Percentiles rank a stretch among this genome's conserved stretches.
These are phyloP conservation scores for Thelaira solivaga DNA, from an alignment of 2,888 invertebrate genomes.

Conservation along the genomic window DNA sequence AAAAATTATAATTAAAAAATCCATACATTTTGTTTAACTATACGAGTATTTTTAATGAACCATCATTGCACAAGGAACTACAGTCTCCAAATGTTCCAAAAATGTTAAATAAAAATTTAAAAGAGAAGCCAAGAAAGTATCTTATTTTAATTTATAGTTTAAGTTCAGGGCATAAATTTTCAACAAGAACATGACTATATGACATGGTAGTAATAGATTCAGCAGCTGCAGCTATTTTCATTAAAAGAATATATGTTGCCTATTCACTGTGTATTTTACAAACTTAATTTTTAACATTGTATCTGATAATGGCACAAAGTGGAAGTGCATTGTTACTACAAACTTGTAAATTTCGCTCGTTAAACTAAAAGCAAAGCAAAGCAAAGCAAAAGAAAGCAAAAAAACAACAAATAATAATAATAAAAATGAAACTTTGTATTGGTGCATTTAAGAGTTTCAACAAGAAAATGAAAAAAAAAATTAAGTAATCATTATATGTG, in stretches of 20 bases:
- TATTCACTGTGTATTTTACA: not conserved
- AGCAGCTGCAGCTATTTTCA: not conserved
- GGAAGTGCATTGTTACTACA: not conserved
- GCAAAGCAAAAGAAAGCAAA: not conserved
- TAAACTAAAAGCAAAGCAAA: constrained; percentile 5
- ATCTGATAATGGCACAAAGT: not conserved
- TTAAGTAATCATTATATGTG: not conserved
- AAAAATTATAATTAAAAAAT: not conserved
- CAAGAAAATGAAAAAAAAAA: too few relatives aligned
- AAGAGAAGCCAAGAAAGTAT: not conserved
- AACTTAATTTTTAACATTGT: not conserved
- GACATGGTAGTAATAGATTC: not conserved
- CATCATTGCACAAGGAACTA: too few relatives aligned
- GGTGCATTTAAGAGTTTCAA: not conserved
- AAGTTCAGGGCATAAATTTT: constrained; percentile 53
- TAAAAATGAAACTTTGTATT: not conserved
- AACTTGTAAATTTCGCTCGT: constrained; percentile 1
- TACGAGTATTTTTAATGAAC: too few relatives aligned
- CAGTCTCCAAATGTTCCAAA: not conserved
- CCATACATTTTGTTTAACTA: not conserved
- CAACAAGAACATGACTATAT: constrained; percentile 41
- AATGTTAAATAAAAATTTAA: not conserved
- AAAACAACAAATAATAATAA: not conserved
- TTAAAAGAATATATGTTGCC: constrained; percentile 10
- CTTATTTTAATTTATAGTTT: constrained; percentile 66